Percentiles rank a stretch among this genome's conserved stretches.
Evolutionary conservation across 1,140 invertebrate species (phyloP).

Genomic region (Bombus difficillimus): DNA sequence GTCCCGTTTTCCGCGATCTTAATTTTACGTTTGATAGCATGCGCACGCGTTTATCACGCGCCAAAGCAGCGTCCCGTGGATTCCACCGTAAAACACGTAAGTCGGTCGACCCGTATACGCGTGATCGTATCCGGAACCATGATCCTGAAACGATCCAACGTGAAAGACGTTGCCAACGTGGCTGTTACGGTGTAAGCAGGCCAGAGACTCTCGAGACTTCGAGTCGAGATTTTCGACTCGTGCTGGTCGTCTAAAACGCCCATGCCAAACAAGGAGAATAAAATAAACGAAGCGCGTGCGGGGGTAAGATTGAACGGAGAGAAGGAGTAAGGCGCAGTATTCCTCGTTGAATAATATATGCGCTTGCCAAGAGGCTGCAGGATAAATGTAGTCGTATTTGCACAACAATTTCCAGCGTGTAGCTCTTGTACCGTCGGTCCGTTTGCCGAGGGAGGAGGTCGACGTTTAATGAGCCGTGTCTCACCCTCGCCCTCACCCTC

Average conservation of each 20-base stretch:
- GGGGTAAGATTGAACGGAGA: constrained; percentile 14
- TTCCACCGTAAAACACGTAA: constrained; percentile 14
- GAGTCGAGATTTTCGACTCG: constrained; percentile 31
- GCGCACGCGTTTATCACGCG: constrained; percentile 23
- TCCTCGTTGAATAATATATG: constrained; percentile 65
- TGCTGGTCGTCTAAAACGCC: constrained; percentile 13
- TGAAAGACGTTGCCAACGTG: constrained; percentile 14
- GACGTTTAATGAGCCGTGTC: constrained; percentile 66
- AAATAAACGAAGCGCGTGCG: not conserved
- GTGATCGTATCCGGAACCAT: constrained; percentile 27
- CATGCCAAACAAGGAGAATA: not conserved
- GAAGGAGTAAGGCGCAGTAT: constrained; percentile 47
- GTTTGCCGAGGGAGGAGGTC: constrained; percentile 53
- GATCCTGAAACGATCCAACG: constrained; percentile 22
- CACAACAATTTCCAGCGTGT: constrained; percentile 65
- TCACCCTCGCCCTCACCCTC: constrained; percentile 52
- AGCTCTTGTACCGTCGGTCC: constrained; percentile 46
- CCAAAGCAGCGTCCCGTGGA: not conserved
- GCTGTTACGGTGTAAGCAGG: not conserved
- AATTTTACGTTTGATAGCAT: constrained; percentile 33
- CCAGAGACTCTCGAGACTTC: not conserved
- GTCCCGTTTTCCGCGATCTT: constrained; percentile 31
- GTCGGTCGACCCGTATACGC: constrained; percentile 4
- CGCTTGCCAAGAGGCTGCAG: constrained; percentile 58
- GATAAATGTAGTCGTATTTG: constrained; percentile 66